Evolutionary conservation across 2,797 vertebrate species (phyloP), one percentile per base, ranked within the genome.

Genomic region (Myioborus melanocephalus): DNA sequence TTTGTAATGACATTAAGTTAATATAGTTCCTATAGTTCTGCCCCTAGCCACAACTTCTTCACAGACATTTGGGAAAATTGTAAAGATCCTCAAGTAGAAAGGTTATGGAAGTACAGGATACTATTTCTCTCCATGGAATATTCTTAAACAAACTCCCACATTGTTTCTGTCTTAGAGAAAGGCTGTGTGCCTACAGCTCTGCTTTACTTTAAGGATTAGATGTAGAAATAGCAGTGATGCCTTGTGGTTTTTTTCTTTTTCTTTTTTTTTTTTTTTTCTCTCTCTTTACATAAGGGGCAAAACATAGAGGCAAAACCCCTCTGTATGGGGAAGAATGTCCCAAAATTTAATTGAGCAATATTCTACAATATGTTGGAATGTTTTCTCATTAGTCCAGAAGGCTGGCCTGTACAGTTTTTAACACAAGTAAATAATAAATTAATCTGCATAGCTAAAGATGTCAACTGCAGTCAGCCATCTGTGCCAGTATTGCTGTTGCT

Each of bases 381-480:
- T 80, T 71, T 94, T n/a, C 70, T 80, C 39, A 39, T 79, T 78
- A 81, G 57, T 37, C 47, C 68, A 72, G 86, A 83, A 90, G 92
- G 85, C 70, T 69, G 46, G 83, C 80, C 81, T 6, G 39, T 92
- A 83, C 59, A 57, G 84, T 93, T 97, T 96, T 96, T 96, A 96
- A 89, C 89, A 91, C 81, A 75, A 96, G 94, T 97, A 97, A 97
- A 97, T 96, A 96, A 97, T 97, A 97, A 96, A 96, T 97, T 97
- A 95, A 97, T 97, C 96, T 96, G 97, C 96, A 97, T 96, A 95
- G 94, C 93, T 97, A 97, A 96, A 96, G 96, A 97, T 96, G 95
- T 96, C 96, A 97, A 86, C 94, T 88, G 90, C 96, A 97, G 95
- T 35, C 90, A 95, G 87, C 95, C 97, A 97, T 97, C 94, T 95